These are phyloP conservation scores for Stictocephala bisonia DNA, from an alignment of 2,888 invertebrate species.

Conservation along the genomic window DNA sequence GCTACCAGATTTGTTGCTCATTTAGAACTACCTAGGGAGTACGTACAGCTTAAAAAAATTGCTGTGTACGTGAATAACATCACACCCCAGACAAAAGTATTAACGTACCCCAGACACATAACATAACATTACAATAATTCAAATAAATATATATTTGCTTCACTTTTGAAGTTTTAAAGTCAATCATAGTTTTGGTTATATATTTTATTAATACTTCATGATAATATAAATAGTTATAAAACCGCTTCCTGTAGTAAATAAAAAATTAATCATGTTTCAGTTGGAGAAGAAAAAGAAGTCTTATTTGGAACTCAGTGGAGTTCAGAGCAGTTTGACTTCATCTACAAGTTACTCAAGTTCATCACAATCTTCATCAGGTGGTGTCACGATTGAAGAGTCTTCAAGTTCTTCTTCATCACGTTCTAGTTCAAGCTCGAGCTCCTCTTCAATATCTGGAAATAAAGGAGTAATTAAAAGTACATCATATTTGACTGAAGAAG, in stretches of 20 bases:
- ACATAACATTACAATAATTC: too few species aligned
- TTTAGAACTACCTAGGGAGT: too few species aligned
- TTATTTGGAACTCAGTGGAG: slow-evolving; percentile 54
- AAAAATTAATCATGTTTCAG: slow-evolving; percentile 47
- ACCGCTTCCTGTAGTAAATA: too few species aligned
- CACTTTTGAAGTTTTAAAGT: not conserved
- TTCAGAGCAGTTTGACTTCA: slow-evolving; percentile 49
- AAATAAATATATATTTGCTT: not conserved
- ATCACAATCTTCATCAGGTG: slow-evolving; percentile 30
- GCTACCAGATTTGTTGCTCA: too few species aligned
- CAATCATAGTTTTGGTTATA: not conserved
- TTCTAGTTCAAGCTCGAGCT: not conserved
- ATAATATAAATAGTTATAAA: too few species aligned
- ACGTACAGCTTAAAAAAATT: too few species aligned
- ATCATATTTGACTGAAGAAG: slow-evolving; percentile 62
- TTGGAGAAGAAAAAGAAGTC: slow-evolving; percentile 56
- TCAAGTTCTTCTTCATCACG: slow-evolving; percentile 41
- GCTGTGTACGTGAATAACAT: too few species aligned
- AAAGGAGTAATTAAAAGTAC: slow-evolving; percentile 6
- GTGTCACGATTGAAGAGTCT: slow-evolving; percentile 11
- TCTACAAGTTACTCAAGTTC: slow-evolving; percentile 34
- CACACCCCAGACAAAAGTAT: too few species aligned
- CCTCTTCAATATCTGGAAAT: slow-evolving; percentile 23
- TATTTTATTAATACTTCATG: too few species aligned
- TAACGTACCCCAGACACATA: too few species aligned